phyloP scores from a whole-genome alignment of 2,113 vertebrate genomes.

The Ariopsis seemanni region DNA sequence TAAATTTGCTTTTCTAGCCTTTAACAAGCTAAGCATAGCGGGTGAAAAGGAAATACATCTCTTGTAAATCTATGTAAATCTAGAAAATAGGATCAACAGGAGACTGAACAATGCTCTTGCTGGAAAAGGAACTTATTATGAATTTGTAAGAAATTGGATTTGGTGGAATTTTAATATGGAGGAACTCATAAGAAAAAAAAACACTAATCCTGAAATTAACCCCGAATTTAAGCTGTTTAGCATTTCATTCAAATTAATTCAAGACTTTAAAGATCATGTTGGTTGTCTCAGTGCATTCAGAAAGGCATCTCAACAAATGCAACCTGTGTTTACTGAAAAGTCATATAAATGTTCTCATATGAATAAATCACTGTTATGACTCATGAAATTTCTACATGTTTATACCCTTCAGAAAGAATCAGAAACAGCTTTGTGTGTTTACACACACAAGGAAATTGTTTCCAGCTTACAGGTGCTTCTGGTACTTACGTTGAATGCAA shows the following conservation, averaged over 20 bases:
- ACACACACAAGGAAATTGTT: neutral
- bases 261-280: neutral
- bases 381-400: no score
- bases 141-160: neutral
- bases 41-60: neutral
- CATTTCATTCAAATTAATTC: neutral
- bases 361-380: neutral
- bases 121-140: neutral
- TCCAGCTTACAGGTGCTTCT: neutral
- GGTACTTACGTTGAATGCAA: neutral
- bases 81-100: neutral
- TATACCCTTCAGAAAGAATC: neutral
- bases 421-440: neutral
- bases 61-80: no score
- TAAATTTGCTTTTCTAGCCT: neutral
- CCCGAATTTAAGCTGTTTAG: neutral
- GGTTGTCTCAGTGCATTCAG: neutral
- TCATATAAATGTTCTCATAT: neutral
- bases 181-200: neutral
- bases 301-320: neutral
- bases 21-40: slow-evolving; percentile 13
- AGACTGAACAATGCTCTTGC: neutral
- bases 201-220: neutral
- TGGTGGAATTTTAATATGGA: neutral
- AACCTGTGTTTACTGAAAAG: neutral